Percentiles rank a stretch among this genome's conserved stretches.
These are phyloP conservation scores for Syngnathus acus DNA, from an alignment of 2,797 vertebrate genomes.

Conservation along the genomic window DNA sequence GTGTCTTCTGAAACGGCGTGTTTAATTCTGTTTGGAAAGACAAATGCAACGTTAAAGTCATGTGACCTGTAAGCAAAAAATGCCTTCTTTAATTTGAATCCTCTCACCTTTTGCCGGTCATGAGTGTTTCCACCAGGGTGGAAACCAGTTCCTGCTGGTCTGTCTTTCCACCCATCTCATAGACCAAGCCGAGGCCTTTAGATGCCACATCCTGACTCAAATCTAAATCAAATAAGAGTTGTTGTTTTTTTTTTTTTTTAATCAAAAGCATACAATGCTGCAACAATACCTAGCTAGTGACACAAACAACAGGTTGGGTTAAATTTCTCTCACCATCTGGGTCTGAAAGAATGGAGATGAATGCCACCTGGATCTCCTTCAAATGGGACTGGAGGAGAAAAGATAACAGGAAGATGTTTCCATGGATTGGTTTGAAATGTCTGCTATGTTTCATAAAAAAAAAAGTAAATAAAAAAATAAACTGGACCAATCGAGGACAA, in stretches of 20 bases:
- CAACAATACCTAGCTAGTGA: constrained; percentile 4
- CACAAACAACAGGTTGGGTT: not conserved
- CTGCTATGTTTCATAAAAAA: not conserved
- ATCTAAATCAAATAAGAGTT: constrained; percentile 64
- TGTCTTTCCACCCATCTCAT: constrained; percentile 87
- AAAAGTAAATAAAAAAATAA: not conserved
- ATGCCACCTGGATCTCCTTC: constrained; percentile 93
- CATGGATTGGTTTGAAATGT: not conserved
- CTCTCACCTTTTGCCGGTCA: constrained; percentile 93
- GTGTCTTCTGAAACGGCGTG: constrained; percentile 88
- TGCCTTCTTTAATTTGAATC: not conserved
- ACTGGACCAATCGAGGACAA: not conserved
- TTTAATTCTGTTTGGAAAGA: constrained; percentile 70
- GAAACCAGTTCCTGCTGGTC: constrained; percentile 95
- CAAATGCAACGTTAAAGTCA: not conserved
- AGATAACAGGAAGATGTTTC: not conserved
- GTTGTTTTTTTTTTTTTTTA: not conserved
- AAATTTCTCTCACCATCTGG: constrained; percentile 85
- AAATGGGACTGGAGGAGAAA: constrained; percentile 78
- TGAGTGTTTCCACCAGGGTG: constrained; percentile 90
- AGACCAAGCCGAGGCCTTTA: constrained; percentile 94
- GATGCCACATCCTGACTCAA: constrained; percentile 96
- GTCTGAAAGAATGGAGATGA: constrained; percentile 90
- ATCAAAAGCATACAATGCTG: not conserved
- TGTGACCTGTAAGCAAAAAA: not conserved